These are phyloP conservation scores for Alligator sinensis DNA, from an alignment of 2,113 vertebrate species.

Conservation along the genomic window DNA sequence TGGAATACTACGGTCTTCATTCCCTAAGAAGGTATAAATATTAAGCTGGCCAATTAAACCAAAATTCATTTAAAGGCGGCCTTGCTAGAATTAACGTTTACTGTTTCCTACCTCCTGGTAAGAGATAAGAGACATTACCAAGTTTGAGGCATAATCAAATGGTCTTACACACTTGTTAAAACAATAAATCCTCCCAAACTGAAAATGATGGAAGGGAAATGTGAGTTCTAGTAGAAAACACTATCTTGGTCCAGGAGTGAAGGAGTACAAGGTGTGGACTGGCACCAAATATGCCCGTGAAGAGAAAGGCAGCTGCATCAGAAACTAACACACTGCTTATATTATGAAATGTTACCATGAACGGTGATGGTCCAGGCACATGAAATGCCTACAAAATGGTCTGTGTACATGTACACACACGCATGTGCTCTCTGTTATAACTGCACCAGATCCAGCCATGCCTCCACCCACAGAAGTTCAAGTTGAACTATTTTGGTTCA, in stretches of 20 bases:
- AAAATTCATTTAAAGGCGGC: neutral
- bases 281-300: neutral
- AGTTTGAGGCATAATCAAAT: fast-evolving
- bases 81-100: neutral
- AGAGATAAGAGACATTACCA: fast-evolving
- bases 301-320: neutral
- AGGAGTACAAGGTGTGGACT: fast-evolving
- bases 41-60: neutral
- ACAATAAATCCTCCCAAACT: neutral
- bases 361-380: neutral
- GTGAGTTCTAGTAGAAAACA: neutral
- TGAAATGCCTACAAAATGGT: neutral
- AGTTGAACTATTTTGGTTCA: neutral
- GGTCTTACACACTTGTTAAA: neutral
- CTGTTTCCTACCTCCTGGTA: neutral
- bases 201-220: neutral
- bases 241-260: neutral
- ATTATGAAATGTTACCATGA: neutral
- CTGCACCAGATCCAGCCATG: neutral
- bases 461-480: neutral
- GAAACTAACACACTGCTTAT: neutral
- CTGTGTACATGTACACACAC: neutral
- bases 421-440: neutral
- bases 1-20: neutral
- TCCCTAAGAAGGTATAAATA: neutral